Base-by-base conservation (phyloP, 2,113 vertebrate genomes). In the Suricata suricatta region DNA sequence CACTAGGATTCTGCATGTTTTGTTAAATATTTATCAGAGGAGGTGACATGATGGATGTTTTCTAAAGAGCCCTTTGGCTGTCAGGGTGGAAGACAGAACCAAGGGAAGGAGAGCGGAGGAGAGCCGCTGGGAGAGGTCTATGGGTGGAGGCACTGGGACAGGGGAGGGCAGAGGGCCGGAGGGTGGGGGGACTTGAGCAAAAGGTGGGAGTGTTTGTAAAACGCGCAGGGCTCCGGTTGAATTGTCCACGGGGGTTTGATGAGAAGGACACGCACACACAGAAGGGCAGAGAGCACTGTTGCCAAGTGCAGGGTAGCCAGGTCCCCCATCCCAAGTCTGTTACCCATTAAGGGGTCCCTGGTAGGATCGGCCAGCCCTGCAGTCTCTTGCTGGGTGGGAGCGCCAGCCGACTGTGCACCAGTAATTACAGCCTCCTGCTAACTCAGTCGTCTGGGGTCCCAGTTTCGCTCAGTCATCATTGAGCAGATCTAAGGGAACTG, bases 361-460 rank as follows among this genome's bases (percentile, higher is more conserved):
- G 23, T 2, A 0, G 8, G 9, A 3, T 6, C 2, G 6, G 57
- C 12, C 1, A 44, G 72, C 31, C 50, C 52, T 33, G 10, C 31
- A 16, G 31, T 91, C 79, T 90, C 63, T 93, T 85, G 44, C 21
- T 33, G 16, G 41, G 76, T 76, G 52, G 63, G 64, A 29, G 29
- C 93, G 86, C 81, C 92, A 93, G 69, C 72, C 64, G 92, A 97
- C 63, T 86, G 5, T 38, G 29, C 60, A 6, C 88, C 0, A 29
- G 47, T 98, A 97, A 98, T 98, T 97, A 97, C 47, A 97, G 95
- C 96, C 94, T 98, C 11, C 1, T 74, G 96, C 92, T 97, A 98
- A 98, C 97, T 98, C 95, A 82, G 35, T 94, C 96, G 21, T 93
- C 95, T 97, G 94, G 93, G 95, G 91, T 95, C 88, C 98, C 47